Base-by-base conservation (phyloP, 1,140 invertebrate species). In the Vanessa atalanta region DNA sequence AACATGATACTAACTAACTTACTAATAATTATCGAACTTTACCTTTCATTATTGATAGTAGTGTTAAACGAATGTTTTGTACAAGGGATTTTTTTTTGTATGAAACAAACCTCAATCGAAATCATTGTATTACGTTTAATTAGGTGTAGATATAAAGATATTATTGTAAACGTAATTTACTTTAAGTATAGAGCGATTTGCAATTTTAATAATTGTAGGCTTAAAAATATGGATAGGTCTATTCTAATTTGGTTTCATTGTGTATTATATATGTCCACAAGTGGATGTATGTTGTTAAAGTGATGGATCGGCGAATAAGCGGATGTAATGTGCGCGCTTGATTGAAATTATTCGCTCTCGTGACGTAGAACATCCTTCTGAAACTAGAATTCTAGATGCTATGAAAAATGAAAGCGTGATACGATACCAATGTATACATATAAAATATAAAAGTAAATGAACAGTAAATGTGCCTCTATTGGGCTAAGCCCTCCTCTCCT, bases 221-320 rank as follows among this genome's bases (percentile, higher is more conserved):
- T 51, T 12, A 51, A 12, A 51, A 8, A 61, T 26, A 37, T 67
- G 16, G 61, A 47, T 51, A n/a, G 4, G 14, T 43, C 51, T 43
- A 69, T 43, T n/a, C 53, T 69, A 69, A 53, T 69, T 43, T 55
- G 7, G 16, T 47, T 57, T 60, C 37, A 55, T 69, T 69, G 26
- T 20, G 57, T 69, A 37, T 15, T 69, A 50, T 47, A 69, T 37
- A 47, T 23, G 6, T 37, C 13, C 43, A 69, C 66, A 73, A 66
- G 71, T 73, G 65, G 65, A 26, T 63, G 65, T 47, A 47, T 63
- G 57, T 50, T 73, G 57, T 73, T 73, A 73, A 55, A 68, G 79
- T 88, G 84, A 88, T 84, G 83, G 84, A 86, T 88, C 70, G 82
- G 79, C 78, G 79, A 81, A 83, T 80, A 81, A 78, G 79, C 87